Evolutionary conservation across 1,140 invertebrate genomes (phyloP), one percentile per base, ranked within the genome.

Genomic region (Triops longicaudatus): DNA sequence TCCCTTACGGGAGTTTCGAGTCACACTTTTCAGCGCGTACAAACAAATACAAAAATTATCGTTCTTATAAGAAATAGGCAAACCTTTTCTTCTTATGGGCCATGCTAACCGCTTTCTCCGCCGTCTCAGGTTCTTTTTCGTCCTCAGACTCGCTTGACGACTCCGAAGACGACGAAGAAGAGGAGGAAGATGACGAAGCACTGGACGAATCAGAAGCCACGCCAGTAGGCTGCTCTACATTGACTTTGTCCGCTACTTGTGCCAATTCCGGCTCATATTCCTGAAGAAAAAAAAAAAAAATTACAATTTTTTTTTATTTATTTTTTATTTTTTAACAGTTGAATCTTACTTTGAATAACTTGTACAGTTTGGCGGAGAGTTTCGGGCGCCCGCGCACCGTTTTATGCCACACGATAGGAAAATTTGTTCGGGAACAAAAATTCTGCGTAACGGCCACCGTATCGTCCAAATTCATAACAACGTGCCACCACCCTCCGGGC

Each of bases 401-500:
- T 88, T 99, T 99, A 83, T 98, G 96, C 97, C 97, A 99, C 0
- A 98, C 96, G 44, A 83, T 80, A 9, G 95, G 95, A 84, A 99
- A 98, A 86, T 99, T 99, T 1, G 94, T 95, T 73, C 91, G 87
- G 79, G 95, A 98, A 84, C 94, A 96, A 84, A 98, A 99, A 85
- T 99, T 99, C 84, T 99, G 97, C 0, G 98, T 99, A 0, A 99
- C 93, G 44, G 98, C 98, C 75, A 99, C 91, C 1, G 97, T 99
- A 78, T 93, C 90, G 80, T 98, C 95, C 74, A 99, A 85, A 86
- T 99, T 99, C 9, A 99, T 86, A 22, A 99, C 98, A 44, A 99
- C 97, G 85, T 99, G 98, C 98, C 98, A 99, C 94, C 94, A 97
- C 3, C 95, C 95, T 27, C 94, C 95, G 27, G 98, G 98, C 72